These are phyloP conservation scores for Paratrypauchen microcephalus DNA, from an alignment of 2,797 vertebrate species.

Conservation along the genomic window DNA sequence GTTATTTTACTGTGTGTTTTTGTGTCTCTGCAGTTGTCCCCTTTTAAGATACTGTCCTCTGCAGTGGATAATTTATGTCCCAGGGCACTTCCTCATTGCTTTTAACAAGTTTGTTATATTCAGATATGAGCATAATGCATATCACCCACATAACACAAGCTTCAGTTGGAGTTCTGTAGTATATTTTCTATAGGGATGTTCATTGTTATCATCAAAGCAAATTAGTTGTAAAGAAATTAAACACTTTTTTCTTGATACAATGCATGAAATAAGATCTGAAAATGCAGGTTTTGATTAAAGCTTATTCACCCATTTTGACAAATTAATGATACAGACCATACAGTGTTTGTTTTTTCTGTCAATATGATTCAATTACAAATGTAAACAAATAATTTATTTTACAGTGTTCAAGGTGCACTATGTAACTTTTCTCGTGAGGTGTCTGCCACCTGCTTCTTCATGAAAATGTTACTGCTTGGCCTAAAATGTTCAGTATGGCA, in stretches of 20 bases:
- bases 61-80: constrained; percentile 31
- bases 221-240: neutral
- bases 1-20: constrained; percentile 60
- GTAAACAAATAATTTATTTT: no score
- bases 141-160: neutral
- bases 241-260: neutral
- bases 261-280: neutral
- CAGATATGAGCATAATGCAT: constrained; percentile 1
- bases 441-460: no score
- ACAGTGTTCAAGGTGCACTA: neutral
- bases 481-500: neutral
- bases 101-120: constrained; percentile 11
- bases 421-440: neutral
- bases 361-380: no score
- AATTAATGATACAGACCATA: neutral
- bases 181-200: neutral
- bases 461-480: neutral
- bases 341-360: no score
- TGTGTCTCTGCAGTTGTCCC: constrained; percentile 41
- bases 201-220: neutral
- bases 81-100: constrained; percentile 8
- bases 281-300: neutral
- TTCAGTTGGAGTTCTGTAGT: neutral
- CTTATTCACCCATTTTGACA: neutral
- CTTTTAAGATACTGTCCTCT: constrained; percentile 32